Evolutionary conservation across 2,797 vertebrate genomes (phyloP).

Genomic region (Sebastes jordani): DNA sequence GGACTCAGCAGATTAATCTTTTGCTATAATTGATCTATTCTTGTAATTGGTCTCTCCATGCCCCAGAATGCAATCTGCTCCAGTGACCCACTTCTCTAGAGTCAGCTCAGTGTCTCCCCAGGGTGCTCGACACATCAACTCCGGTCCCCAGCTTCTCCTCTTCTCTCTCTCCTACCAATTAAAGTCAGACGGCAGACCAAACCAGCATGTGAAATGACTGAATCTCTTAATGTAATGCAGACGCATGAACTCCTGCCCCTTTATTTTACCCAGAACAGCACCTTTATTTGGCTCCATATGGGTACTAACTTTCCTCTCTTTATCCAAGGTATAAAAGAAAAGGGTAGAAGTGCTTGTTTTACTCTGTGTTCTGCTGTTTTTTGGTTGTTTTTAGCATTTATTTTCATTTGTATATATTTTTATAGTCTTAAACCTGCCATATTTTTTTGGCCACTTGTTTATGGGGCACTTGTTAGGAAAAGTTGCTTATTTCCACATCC

Average conservation of each 20-base stretch:
- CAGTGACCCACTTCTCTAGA: constrained; percentile 5
- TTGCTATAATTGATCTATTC: neutral
- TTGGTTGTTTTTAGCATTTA: neutral
- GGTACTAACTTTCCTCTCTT: neutral
- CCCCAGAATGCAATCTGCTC: neutral
- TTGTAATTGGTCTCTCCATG: neutral
- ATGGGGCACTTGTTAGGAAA: neutral
- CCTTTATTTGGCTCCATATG: neutral
- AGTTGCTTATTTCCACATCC: neutral
- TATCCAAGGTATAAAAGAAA: neutral
- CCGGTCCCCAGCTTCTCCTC: neutral
- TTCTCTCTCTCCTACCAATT: neutral
- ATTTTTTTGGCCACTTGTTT: neutral
- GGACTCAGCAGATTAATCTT: neutral
- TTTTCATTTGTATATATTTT: neutral
- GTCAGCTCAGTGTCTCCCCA: neutral
- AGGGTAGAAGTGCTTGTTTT: neutral
- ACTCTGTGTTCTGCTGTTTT: neutral
- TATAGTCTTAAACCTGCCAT: neutral
- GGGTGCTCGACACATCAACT: neutral
- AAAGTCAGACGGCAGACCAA: neutral
- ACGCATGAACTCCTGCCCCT: no score
- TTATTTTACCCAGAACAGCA: neutral
- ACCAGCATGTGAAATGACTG: neutral
- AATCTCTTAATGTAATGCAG: neutral